These are phyloP conservation scores for Crocodylus rhombifer DNA, from an alignment of 2,797 vertebrate genomes.

Conservation along the genomic window DNA sequence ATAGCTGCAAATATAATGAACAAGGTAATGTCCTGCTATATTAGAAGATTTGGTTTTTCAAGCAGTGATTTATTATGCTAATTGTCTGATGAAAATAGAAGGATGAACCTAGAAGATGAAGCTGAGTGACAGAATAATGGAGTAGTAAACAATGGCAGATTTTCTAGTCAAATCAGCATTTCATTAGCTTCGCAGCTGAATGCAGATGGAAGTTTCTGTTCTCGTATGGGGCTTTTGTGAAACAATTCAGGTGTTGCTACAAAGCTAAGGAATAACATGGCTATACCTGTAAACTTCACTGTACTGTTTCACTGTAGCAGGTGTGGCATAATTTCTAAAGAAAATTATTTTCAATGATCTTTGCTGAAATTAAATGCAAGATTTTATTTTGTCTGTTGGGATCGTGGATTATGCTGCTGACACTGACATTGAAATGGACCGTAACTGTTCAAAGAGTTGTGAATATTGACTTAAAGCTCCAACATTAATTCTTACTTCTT, in stretches of 20 bases:
- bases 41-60: constrained; percentile 63
- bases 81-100: constrained; percentile 45
- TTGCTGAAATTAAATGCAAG: constrained; percentile 67
- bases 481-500: constrained; percentile 59
- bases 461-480: constrained; percentile 64
- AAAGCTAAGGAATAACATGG: constrained; percentile 74
- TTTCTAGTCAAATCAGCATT: constrained; percentile 75
- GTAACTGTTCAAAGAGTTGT: constrained; percentile 62
- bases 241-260: constrained; percentile 70
- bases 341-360: constrained; percentile 57
- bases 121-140: constrained; percentile 61
- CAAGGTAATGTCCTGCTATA: constrained; percentile 73
- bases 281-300: constrained; percentile 61
- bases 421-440: constrained; percentile 48
- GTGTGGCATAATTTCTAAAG: constrained; percentile 57
- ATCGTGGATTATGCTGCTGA: constrained; percentile 62
- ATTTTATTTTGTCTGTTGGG: constrained; percentile 64
- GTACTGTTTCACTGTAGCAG: constrained; percentile 45
- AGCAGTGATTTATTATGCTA: constrained; percentile 60
- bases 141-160: constrained; percentile 75
- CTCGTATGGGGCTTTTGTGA: constrained; percentile 65
- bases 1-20: constrained; percentile 68
- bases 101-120: constrained; percentile 53
- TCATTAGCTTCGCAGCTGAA: constrained; percentile 65
- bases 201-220: constrained; percentile 75